Evolutionary conservation across 2,113 vertebrate species (phyloP), one percentile per base, ranked within the genome.

Genomic region (Athene noctua): DNA sequence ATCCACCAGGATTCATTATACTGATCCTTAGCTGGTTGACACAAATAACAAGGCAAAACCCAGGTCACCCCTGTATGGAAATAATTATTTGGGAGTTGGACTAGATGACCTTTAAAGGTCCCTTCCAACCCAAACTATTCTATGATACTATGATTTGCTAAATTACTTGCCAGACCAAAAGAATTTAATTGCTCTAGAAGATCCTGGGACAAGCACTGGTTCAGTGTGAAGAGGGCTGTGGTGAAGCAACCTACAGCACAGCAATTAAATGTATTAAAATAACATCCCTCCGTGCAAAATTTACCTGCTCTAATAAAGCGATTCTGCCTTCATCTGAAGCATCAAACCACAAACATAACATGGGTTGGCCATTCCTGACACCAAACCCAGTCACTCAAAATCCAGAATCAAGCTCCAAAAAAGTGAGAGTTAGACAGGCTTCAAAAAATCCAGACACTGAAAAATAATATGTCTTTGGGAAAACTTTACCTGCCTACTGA

Each of bases 31-130:
- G 80, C 80, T 91, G 78, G 72, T 81, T 94, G 91, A 96, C 90
- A 95, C 87, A 88, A 63, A 77, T 74, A 88, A 61, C 88, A 90
- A 94, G 78, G 90, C 66, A 96, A 96, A 96, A 94, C 91, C 72
- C 2, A 44, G 82, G 54, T 94, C 93, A 90, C 65, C 34, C 89
- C 84, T 83, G 80, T 90, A 81, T 63, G 46, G 30, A 96, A 52
- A 86, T 63, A 92, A n/a, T 49, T 92, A 86, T 86, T 16, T 52
- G 9, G 22, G 30, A 25, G 32, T 62, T n/a, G 30, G 25, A 61
- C 18, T 61, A 52, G 55, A 42, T 71, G 46, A 61, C 25, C 57
- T 83, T 52, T 71, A 72, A 52, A 52, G 46, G 36, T 44, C 15
- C 19, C 55, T 72, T 61, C 55, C 23, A 72, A 52, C 25, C 20